Percentiles rank a stretch among this genome's conserved stretches.
Evolutionary conservation across 2,888 invertebrate species (phyloP).

Genomic region (Spisula subtruncata): DNA sequence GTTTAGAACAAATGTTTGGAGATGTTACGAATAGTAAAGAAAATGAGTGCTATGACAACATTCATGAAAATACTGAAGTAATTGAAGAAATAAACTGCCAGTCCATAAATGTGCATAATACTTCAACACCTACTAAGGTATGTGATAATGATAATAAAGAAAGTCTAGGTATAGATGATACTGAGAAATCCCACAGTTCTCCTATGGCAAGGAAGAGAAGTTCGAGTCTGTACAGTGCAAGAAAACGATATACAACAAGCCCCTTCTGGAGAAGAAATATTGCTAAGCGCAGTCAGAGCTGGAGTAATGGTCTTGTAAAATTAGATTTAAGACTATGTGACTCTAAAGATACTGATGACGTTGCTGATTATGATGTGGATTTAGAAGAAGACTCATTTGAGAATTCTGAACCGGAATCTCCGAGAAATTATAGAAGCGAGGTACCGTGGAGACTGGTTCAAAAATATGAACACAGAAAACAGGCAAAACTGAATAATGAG

Average conservation of each 20-base stretch:
- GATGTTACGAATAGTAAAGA: background rate
- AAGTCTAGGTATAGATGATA: background rate
- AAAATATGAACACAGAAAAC: slow-evolving; percentile 29
- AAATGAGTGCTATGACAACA: background rate
- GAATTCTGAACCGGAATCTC: background rate
- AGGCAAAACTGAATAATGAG: background rate
- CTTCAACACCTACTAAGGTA: background rate
- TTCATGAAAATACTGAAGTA: background rate
- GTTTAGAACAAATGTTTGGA: background rate
- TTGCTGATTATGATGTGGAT: background rate
- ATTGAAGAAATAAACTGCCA: background rate
- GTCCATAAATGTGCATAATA: background rate
- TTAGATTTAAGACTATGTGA: slow-evolving; percentile 24
- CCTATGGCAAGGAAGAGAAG: slow-evolving; percentile 27
- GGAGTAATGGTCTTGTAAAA: slow-evolving; percentile 28
- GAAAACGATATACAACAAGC: slow-evolving; percentile 28
- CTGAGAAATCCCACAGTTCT: background rate
- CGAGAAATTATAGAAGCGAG: background rate
- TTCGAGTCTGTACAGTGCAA: slow-evolving; percentile 34
- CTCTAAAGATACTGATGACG: background rate
- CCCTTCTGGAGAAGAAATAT: slow-evolving; percentile 39
- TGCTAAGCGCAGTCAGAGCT: slow-evolving; percentile 32
- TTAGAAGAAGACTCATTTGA: background rate
- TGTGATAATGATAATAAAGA: background rate
- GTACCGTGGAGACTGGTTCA: slow-evolving; percentile 15